Conservation (phyloP, 2,113 vertebrate species). For the Nicator chloris region DNA sequence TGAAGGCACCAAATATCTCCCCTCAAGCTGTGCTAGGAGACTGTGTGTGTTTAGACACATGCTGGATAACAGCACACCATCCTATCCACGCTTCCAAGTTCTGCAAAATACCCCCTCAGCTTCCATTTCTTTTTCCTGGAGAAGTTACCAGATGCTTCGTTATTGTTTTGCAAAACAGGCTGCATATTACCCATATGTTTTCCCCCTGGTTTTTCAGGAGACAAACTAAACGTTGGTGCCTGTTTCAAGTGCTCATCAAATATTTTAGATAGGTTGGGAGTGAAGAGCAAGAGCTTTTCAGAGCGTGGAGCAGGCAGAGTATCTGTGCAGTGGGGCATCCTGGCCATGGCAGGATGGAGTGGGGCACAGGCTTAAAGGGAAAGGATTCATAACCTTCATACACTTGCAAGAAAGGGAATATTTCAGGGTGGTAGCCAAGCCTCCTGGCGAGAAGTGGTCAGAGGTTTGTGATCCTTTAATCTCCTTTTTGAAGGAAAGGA, state of each 20-base stretch:
- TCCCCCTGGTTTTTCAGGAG: conserved; percentile 25
- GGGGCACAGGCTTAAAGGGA: not conserved
- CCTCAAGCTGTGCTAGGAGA: conserved; percentile 48
- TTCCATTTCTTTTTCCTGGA: conserved; percentile 38
- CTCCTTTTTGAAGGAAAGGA: not conserved
- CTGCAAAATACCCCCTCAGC: conserved; percentile 21
- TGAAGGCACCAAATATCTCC: not conserved
- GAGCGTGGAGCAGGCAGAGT: not conserved
- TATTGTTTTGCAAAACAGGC: conserved; percentile 41
- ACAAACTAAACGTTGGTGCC: not conserved
- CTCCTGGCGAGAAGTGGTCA: not conserved
- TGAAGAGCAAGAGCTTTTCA: not conserved
- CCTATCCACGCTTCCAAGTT: not conserved
- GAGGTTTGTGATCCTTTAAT: conserved; percentile 6
- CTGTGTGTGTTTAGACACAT: conserved; percentile 44
- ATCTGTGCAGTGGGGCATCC: fast-evolving
- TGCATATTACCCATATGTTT: conserved; percentile 50
- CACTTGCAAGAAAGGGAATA: not conserved
- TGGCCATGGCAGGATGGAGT: not conserved
- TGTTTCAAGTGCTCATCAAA: conserved; percentile 9
- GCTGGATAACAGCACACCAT: conserved; percentile 19
- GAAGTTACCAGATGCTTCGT: conserved; percentile 53
- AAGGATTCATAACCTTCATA: not conserved
- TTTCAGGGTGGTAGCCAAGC: not conserved
- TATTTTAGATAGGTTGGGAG: not conserved